These are phyloP conservation scores for Rhegmatorhina hoffmannsi DNA, from an alignment of 2,113 vertebrate genomes.

Conservation along the genomic window DNA sequence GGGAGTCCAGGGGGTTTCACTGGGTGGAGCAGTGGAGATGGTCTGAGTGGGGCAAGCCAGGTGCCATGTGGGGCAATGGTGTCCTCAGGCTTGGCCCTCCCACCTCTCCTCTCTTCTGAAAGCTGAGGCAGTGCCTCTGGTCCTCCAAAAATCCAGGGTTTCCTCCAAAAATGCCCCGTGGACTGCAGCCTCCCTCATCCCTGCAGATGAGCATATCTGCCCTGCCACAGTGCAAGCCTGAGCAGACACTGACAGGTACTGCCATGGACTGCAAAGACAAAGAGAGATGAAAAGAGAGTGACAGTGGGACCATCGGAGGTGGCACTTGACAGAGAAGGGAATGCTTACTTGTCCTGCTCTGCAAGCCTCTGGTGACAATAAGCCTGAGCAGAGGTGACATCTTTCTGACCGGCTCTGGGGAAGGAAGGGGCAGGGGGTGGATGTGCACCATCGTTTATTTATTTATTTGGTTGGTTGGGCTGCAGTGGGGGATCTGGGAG, in stretches of 20 bases:
- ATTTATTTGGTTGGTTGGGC: background rate
- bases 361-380: background rate
- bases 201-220: rapidly evolving
- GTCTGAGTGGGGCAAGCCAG: rapidly evolving
- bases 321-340: background rate
- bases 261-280: rapidly evolving
- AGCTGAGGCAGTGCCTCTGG: background rate
- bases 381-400: background rate
- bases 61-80: rapidly evolving
- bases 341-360: rapidly evolving
- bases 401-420: background rate
- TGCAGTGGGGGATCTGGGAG: background rate
- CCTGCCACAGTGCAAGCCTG: rapidly evolving
- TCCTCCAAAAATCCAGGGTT: background rate
- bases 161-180: background rate
- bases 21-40: rapidly evolving
- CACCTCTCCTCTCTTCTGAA: background rate
- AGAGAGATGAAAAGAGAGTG: background rate
- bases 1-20: background rate
- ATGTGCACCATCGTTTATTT: background rate
- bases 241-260: rapidly evolving
- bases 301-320: rapidly evolving
- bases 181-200: background rate
- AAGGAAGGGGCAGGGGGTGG: background rate
- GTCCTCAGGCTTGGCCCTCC: background rate